Conservation (phyloP, 2,113 vertebrate genomes). For the Pachypanchax playfairii region DNA sequence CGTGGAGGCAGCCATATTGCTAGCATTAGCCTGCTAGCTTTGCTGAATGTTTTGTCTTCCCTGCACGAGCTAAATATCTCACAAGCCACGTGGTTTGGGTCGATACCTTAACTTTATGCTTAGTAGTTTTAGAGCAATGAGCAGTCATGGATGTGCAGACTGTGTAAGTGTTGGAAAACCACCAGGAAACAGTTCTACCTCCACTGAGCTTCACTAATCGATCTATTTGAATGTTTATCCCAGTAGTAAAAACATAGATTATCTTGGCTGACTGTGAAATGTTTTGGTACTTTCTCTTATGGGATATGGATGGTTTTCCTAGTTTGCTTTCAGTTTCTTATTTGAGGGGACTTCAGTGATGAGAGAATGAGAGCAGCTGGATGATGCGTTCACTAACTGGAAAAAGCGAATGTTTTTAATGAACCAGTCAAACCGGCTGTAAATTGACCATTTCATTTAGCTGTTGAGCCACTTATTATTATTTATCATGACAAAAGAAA, state of each 20-base stretch:
- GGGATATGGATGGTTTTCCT: not conserved
- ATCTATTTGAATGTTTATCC: too few relatives aligned
- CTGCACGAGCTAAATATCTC: not conserved
- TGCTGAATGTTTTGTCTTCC: conserved; percentile 55
- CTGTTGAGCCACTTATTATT: too few relatives aligned
- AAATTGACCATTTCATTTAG: too few relatives aligned
- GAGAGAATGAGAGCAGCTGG: not conserved
- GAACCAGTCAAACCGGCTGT: too few relatives aligned
- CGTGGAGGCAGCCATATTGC: conserved; percentile 83
- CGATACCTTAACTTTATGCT: not conserved
- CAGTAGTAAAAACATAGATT: not conserved
- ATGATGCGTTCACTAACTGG: not conserved
- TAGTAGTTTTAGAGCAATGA: not conserved
- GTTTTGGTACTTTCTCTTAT: not conserved
- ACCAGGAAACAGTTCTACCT: too few relatives aligned
- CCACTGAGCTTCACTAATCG: conserved; percentile 6
- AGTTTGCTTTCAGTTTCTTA: conserved; percentile 5
- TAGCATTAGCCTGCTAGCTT: conserved; percentile 41
- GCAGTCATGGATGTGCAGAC: not conserved
- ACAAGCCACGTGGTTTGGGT: not conserved
- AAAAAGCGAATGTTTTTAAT: not conserved
- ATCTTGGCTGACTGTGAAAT: not conserved
- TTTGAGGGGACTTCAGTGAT: not conserved
- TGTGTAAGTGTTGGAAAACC: not conserved
- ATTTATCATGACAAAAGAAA: too few relatives aligned